These are phyloP conservation scores for Drosophila murphyi DNA, from an alignment of 1,140 invertebrate species.

Conservation along the genomic window DNA sequence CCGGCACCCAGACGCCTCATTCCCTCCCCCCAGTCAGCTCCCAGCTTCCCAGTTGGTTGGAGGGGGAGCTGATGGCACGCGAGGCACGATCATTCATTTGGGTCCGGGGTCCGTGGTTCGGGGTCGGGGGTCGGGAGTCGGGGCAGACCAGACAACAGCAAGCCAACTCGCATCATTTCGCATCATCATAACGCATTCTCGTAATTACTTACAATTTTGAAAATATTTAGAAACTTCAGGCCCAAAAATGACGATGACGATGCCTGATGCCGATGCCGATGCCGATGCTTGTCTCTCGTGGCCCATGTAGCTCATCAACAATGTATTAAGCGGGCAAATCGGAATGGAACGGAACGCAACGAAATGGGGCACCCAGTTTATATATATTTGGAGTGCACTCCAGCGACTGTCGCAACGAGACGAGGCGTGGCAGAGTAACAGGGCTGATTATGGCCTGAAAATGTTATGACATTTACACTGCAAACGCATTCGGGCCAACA, in stretches of 20 bases:
- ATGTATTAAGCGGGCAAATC: conserved; percentile 70
- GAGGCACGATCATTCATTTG: conserved; percentile 11
- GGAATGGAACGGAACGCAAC: conserved; percentile 44
- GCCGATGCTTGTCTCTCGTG: conserved; percentile 23
- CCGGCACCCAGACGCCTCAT: conserved; percentile 40
- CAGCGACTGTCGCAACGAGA: conserved; percentile 11
- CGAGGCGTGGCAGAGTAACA: background rate
- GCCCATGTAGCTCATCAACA: conserved; percentile 75
- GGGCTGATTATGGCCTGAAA: conserved; percentile 69
- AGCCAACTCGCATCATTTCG: conserved; percentile 74
- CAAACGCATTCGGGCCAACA: conserved; percentile 36
- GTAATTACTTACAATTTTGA: conserved; percentile 83
- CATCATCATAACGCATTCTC: conserved; percentile 83
- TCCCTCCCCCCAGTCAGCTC: background rate
- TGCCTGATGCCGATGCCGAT: conserved; percentile 10
- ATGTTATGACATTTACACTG: conserved; percentile 78
- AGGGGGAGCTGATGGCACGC: background rate
- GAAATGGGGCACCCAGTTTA: background rate
- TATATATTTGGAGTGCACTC: conserved; percentile 6
- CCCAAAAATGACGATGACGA: conserved; percentile 59
- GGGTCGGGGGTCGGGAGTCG: background rate
- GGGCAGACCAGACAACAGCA: conserved; percentile 11
- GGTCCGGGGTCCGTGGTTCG: background rate
- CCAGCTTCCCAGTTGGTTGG: background rate
- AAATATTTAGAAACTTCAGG: conserved; percentile 76